Evolutionary conservation across 2,888 invertebrate species (phyloP), one percentile per base, ranked within the genome.

Genomic region (Macrosoma leucophasiata): DNA sequence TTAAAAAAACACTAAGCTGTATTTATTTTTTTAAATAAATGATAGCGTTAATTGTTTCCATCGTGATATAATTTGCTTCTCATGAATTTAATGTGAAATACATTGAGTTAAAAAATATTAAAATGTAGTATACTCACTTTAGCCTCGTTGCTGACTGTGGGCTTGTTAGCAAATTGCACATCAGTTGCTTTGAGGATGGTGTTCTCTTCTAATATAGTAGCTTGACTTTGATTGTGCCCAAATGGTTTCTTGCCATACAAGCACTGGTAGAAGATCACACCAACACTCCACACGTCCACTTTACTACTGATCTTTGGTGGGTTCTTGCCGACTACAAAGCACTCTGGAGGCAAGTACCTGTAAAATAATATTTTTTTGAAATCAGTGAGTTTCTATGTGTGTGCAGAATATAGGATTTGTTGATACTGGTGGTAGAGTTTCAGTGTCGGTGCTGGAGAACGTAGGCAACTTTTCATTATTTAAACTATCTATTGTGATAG

Each of bases 231-330:
- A 85, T 99, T 98, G 87, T 99, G 98, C 37, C 98, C 93, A 56
- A 93, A 93, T 26, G 93, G 93, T 78, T 98, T 98, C 86, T 97
- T 98, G 55, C 99, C 99, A 77, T 99, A 99, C 45, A 99, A 89
- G 86, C 99, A 99, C 87, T 99, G 99, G 87, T 99, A 99, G 88
- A 99, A 99, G 85, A 99, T 99, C 52, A 99, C 98, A 60, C 99
- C 99, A 43, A 99, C 98, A 67, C 97, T 98, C 99, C 99, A 99
- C 37, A 99, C 99, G 84, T 99, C 99, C 58, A 99, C 99, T 89
- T 99, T 99, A 62, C 98, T 97, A 69, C 97, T 98, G 79, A 99
- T 99, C 90, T 99, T 99, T 68, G 99, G 99, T 68, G 99, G 98
- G 87, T 95, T 97, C 85, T 98, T 98, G 52, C 98, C 98, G 58